Base-by-base conservation (phyloP, 2,888 invertebrate species). In the Zygothrica quintamaculata region DNA sequence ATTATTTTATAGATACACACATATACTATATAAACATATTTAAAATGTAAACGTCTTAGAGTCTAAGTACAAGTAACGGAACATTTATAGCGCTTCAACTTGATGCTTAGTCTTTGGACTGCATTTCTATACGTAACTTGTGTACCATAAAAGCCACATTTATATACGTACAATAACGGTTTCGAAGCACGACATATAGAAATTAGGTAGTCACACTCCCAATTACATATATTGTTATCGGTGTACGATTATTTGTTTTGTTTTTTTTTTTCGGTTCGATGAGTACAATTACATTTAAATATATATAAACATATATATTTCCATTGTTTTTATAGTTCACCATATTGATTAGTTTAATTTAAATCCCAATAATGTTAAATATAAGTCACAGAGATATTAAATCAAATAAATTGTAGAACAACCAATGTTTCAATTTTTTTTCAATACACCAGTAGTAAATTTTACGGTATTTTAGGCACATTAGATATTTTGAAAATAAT, bases 321-420 rank as follows among this genome's bases (percentile, higher is more conserved):
- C 22, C 25, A 60, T 62, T 56, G 31, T 52, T 65, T 48, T 25
- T 43, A 34, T 65, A 60, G 44, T 65, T 60, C 55, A 56, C 48
- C 53, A 42, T 47, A 53, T 51, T 55, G 31, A 76, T 79, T 76
- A 67, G 74, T 61, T 78, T 42, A 67, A 61, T 59, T 75, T 62
- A 16, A 44, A 65, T 55, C 43, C 48, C 50, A 56, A 65, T 65
- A 73, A 60, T 69, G 51, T 69, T 53, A 57, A 51, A 25, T 34
- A 40, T 73, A 69, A 69, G 72, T 65, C 65, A 65, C 53, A 37
- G 44, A 71, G 50, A 65, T 69, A 73, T 69, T 58, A 58, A 61
- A 65, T 53, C 36, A 65, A 72, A 73, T 72, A 73, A 65, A 74
- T 74, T 65, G 65, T 61, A 73, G 18, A 7, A 37, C 51, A 40